Evolutionary conservation across 2,113 vertebrate species (phyloP), one percentile per base, ranked within the genome.

Genomic region (Pseudolaguvia tuberculata): DNA sequence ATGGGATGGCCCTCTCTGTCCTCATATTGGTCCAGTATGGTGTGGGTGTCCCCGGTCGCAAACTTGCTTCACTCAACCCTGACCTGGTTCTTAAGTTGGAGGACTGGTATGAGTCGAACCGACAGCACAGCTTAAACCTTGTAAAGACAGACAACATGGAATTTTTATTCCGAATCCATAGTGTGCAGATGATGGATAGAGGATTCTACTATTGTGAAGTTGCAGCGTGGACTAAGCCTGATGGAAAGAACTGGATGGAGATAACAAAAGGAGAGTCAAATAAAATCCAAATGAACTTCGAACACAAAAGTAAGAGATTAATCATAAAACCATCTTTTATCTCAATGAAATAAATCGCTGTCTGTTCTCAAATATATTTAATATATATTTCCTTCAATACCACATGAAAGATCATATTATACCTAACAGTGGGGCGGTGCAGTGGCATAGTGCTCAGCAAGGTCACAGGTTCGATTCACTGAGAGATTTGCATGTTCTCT

Each of bases 81-180:
- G 92, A 95, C 0, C 89, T 91, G 0, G 87, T 93, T 5, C 88
- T 93, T 50, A 81, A 86, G 42, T 82, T 93, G 82, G 91, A 92
- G 58, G 88, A 89, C 14, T 90, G 90, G 91, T 87, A 85, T 0
- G 90, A 92, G 7, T 87, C 88, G 1, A 84, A 89, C 0, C 88
- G 89, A 0, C 86, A 86, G 68, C 91, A 93, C 0, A 88, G 88
- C 0, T 87, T 93, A 1, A 88, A 91, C 8, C 83, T 95, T 59
- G 89, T 93, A 84, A 94, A 93, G 73, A 91, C 91, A 0, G 89
- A 91, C 67, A 91, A 90, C 67, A 87, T 88, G 0, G 90, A 92
- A 42, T 95, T 93, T 74, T 89, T 89, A 73, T 95, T 94, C 76
- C 87, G 92, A 58, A 91, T 94, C 85, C 93, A 91, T 21, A 88